phyloP scores from a whole-genome alignment of 2,888 invertebrate species.

The Catonia carolina region DNA sequence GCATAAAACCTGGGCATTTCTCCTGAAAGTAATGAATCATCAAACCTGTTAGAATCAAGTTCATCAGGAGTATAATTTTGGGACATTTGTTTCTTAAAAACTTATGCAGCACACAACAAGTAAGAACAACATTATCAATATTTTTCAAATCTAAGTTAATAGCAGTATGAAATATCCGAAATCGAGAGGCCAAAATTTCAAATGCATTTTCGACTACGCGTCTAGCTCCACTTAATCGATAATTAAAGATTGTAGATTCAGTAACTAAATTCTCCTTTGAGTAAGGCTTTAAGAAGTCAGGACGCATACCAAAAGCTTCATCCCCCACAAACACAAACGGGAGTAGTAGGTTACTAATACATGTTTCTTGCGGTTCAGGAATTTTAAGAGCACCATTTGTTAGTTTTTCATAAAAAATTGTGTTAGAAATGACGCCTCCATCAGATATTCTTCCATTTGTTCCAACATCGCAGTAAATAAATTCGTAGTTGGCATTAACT shows the following conservation, averaged over 20 bases:
- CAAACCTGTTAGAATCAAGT: too few relatives aligned
- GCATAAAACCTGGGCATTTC: constrained; percentile 21
- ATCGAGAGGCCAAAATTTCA: constrained; percentile 20
- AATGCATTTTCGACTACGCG: constrained; percentile 19
- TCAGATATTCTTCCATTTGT: constrained; percentile 34
- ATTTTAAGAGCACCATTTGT: constrained; percentile 4
- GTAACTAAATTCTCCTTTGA: constrained; percentile 14
- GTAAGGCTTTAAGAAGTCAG: constrained; percentile 21
- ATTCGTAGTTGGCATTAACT: constrained; percentile 31
- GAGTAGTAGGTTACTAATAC: constrained; percentile 27
- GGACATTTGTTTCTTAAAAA: constrained; percentile 18
- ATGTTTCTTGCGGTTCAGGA: constrained; percentile 21
- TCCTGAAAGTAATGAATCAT: too few relatives aligned
- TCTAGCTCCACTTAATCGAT: constrained; percentile 20
- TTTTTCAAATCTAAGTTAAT: constrained; percentile 20
- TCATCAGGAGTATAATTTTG: constrained; percentile 13
- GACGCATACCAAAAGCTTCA: constrained; percentile 22
- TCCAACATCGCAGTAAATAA: constrained; percentile 31
- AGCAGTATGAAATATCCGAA: constrained; percentile 21
- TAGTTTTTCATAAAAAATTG: constrained; percentile 28
- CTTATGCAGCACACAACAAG: constrained; percentile 23
- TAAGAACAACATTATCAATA: constrained; percentile 20
- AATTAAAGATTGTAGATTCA: constrained; percentile 20
- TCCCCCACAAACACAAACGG: constrained; percentile 23
- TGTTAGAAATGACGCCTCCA: constrained; percentile 30